These are phyloP conservation scores for Carcina quercana DNA, from an alignment of 2,888 invertebrate species.

Conservation along the genomic window DNA sequence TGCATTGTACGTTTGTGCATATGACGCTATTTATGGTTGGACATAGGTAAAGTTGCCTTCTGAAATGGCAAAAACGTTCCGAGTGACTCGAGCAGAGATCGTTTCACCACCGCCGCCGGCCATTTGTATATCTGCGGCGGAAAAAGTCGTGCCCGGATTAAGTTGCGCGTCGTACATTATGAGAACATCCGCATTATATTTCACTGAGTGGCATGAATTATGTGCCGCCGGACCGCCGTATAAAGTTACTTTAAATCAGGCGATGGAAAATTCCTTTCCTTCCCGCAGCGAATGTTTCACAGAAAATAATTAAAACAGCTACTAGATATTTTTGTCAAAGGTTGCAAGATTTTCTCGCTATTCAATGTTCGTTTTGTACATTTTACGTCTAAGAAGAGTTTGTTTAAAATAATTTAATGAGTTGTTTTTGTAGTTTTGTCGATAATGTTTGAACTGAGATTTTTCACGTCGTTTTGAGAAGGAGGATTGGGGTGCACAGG, in stretches of 20 bases:
- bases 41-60: no score
- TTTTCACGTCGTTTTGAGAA: not conserved
- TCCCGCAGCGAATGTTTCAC: slow-evolving; percentile 20
- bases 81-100: no score
- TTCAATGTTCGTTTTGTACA: slow-evolving; percentile 3
- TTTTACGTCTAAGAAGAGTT: slow-evolving; percentile 1
- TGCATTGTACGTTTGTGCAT: no score
- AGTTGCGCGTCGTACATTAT: slow-evolving; percentile 65
- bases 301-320: not conserved
- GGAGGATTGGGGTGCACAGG: no score
- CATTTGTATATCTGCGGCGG: slow-evolving; percentile 47
- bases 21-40: no score
- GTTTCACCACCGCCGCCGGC: slow-evolving; percentile 20
- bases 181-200: slow-evolving; percentile 67
- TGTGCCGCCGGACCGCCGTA: slow-evolving; percentile 46
- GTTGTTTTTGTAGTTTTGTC: slow-evolving; percentile 1
- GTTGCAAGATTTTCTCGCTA: slow-evolving; percentile 5
- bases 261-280: slow-evolving; percentile 39
- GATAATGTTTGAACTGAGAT: no score
- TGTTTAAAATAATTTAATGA: slow-evolving; percentile 4
- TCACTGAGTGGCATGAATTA: slow-evolving; percentile 62
- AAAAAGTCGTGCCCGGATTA: slow-evolving; percentile 59
- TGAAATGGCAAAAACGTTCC: slow-evolving; percentile 14
- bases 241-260: slow-evolving; percentile 52
- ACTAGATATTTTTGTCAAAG: slow-evolving; percentile 2